Evolutionary conservation across 2,797 vertebrate genomes (phyloP), one percentile per base, ranked within the genome.

Genomic region (Serranus cabrilla): DNA sequence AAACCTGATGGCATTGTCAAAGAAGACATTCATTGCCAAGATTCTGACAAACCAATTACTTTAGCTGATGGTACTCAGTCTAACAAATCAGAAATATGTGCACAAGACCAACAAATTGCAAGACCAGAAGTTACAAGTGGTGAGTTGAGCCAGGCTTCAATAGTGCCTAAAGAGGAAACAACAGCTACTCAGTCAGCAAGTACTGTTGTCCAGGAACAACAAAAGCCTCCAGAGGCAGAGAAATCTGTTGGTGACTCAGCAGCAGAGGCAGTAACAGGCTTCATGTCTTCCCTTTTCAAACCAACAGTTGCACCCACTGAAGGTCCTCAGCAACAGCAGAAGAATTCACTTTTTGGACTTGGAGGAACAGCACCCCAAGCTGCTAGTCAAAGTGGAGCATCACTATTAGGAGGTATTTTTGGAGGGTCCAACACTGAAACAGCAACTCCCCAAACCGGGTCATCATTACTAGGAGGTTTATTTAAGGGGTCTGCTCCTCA

Each of bases 251-350:
- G 94, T 56, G 94, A 95, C 71, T 94, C 96, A 67, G 94, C 97
- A 66, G 91, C 94, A 83, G 97, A 97, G 88, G 92, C 95, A 76
- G 93, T 99, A 86, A 95, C 97, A 84, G 96, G 95, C 25, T 97
- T 98, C 76, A 92, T 98, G 93, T 96, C 94, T 54, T 83, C 93
- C 3, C 85, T 94, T 67, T 94, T 96, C 75, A 95, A 94, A 81
- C 87, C 89, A 73, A 49, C 86, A 67, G 39, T 80, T 79, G 27
- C 59, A 77, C 83, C 94, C 61, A 55, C 92, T 55, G 82, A 85
- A 77, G 74, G 57, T 71, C 63, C 89, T 54, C 95, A 88, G 39
- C 89, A 96, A 84, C 94, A 95, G 62, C 96, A 95, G 79, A 97
- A 92, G 71, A 96, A 65, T 52, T 94, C 94, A 2, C 85, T 95